phyloP scores from a whole-genome alignment of 1,140 invertebrate species.

The Ooceraea biroi region DNA sequence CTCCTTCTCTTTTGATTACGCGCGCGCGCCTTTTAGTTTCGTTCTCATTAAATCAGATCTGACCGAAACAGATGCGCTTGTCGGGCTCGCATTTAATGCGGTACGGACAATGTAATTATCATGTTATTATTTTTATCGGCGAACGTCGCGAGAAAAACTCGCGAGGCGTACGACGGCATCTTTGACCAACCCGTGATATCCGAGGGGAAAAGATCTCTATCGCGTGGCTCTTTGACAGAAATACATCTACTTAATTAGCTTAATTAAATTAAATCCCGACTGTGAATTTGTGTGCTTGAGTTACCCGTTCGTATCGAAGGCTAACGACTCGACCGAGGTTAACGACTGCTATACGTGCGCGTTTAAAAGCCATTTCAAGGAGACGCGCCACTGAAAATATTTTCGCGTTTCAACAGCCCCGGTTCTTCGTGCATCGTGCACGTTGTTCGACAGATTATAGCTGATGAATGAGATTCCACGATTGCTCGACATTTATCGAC shows the following conservation, averaged over 20 bases:
- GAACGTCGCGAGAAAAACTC: conserved; percentile 5
- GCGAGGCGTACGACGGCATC: neutral
- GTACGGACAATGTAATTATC: conserved; percentile 22
- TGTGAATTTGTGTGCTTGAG: conserved; percentile 10
- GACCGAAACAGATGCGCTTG: conserved; percentile 13
- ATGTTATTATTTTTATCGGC: conserved; percentile 40
- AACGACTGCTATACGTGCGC: neutral
- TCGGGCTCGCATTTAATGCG: neutral
- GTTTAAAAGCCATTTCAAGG: neutral
- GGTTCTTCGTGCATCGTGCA: neutral
- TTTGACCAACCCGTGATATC: neutral
- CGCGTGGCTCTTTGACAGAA: conserved; percentile 32
- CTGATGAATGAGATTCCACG: neutral
- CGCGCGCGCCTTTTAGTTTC: conserved; percentile 22
- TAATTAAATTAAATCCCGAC: conserved; percentile 34
- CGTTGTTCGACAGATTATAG: neutral
- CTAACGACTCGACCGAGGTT: conserved; percentile 28
- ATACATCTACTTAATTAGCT: conserved; percentile 17
- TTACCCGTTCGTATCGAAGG: neutral
- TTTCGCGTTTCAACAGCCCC: neutral
- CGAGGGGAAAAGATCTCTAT: conserved; percentile 25
- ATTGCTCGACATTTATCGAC: no score
- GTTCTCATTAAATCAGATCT: conserved; percentile 31
- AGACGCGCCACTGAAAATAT: neutral
- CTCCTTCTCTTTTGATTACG: conserved; percentile 29